These are phyloP conservation scores for Callyntrura sp. DNA, from an alignment of 2,888 invertebrate genomes.

Conservation along the genomic window DNA sequence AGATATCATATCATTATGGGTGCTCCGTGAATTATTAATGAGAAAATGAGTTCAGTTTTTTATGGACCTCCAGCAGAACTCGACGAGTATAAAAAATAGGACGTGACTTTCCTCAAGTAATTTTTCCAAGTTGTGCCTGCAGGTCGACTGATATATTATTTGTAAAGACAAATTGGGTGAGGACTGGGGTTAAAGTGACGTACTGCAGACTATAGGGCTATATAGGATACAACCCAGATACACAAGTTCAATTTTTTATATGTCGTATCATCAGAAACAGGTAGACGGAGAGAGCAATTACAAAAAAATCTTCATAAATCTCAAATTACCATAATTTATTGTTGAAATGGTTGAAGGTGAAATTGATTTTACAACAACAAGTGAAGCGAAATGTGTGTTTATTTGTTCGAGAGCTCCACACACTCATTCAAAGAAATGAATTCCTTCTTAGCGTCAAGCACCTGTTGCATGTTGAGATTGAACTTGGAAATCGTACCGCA, in stretches of 20 bases:
- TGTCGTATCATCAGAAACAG: neutral
- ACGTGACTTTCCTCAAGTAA: slow-evolving; percentile 50
- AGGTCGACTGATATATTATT: too few species aligned
- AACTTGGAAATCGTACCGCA: too few species aligned
- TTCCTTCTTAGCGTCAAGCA: too few species aligned
- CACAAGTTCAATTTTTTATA: neutral
- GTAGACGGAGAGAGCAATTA: neutral
- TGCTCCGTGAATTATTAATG: slow-evolving; percentile 42
- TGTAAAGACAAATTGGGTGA: neutral
- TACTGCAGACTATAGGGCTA: neutral
- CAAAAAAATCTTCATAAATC: slow-evolving; percentile 27
- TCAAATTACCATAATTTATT: slow-evolving; percentile 37
- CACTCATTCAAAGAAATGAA: too few species aligned
- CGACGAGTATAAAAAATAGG: neutral
- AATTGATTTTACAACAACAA: slow-evolving; percentile 34
- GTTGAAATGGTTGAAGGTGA: slow-evolving; percentile 33
- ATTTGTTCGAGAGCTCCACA: neutral
- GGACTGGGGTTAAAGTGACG: slow-evolving; percentile 18
- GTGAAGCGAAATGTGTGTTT: neutral
- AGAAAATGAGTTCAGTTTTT: neutral
- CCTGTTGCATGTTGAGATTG: too few species aligned
- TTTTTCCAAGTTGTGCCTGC: neutral
- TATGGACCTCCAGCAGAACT: neutral
- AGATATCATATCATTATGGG: too few species aligned
- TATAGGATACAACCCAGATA: too few species aligned